Percentiles rank a stretch among this genome's conserved stretches.
These are phyloP conservation scores for Nanorana parkeri DNA, from an alignment of 2,113 vertebrate species.

Conservation along the genomic window DNA sequence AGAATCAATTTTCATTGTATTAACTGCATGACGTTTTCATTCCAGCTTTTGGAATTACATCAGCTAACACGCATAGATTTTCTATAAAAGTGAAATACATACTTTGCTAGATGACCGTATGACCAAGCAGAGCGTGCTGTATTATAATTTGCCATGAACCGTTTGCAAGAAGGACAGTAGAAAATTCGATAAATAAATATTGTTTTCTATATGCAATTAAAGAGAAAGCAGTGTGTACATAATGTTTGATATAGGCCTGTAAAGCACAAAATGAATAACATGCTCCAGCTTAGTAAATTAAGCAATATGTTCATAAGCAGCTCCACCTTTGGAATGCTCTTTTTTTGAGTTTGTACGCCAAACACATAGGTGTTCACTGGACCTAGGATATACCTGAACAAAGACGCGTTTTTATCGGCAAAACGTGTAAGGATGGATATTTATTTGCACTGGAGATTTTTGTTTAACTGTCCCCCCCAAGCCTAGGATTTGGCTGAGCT, in stretches of 20 bases:
- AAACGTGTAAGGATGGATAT: too few relatives aligned
- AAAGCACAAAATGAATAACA: background rate
- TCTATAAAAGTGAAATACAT: constrained; percentile 45
- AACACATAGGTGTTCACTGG: too few relatives aligned
- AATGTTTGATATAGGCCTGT: too few relatives aligned
- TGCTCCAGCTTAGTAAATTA: background rate
- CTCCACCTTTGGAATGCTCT: too few relatives aligned
- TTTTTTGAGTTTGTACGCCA: too few relatives aligned
- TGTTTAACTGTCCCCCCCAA: too few relatives aligned
- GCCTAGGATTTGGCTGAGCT: too few relatives aligned
- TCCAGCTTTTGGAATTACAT: constrained; percentile 28
- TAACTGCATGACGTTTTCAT: constrained; percentile 35
- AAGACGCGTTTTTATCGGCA: too few relatives aligned
- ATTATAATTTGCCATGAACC: background rate
- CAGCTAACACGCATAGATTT: constrained; percentile 39
- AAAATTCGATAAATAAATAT: background rate
- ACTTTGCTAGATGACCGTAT: constrained; percentile 23
- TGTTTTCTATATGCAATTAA: background rate
- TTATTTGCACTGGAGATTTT: too few relatives aligned
- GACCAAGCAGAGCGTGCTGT: background rate
- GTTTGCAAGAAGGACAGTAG: background rate
- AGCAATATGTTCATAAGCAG: background rate
- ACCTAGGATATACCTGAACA: too few relatives aligned
- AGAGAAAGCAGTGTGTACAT: background rate
- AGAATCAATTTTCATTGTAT: constrained; percentile 37